Base-by-base conservation (phyloP, 2,113 vertebrate species). In the Origma solitaria region DNA sequence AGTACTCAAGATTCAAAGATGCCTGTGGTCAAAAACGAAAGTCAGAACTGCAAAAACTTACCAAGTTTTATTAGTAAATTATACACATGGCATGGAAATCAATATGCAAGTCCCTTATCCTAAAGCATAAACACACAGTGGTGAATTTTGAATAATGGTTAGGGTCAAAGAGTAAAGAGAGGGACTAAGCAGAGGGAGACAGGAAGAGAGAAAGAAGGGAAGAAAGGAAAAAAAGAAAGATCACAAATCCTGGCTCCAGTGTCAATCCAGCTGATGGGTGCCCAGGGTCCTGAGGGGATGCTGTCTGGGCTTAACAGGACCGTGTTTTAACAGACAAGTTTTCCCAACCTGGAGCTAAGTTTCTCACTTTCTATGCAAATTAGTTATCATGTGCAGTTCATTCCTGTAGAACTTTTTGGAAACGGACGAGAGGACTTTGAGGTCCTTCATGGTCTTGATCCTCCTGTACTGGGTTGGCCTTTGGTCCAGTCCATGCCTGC, bases 221-320 rank as follows among this genome's bases (percentile, higher is more conserved):
- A 69, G 54, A 77, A 60, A 60, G 37, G 28, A 4, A 54, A 30
- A 35, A 53, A 71, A 54, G 10, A 21, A 49, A 49, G 30, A 37
- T 27, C 31, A 27, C 12, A 27, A 31, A 25, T 33, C 71, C 18
- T 69, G 54, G 21, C 15, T 49, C 11, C 54, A 62, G 3, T 0
- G 0, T 5, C 0, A 0, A 69, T 49, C 6, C 35, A 42, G 47
- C 15, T 56, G 40, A 23, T 23, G 40, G 7, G 5, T 7, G 24
- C 31, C 30, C 30, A 47, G 21, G 20, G n/a, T 54, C 12, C 30
- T 76, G 15, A 25, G 25, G 22, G 17, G 4, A 17, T 30, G 28
- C 22, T 31, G 3, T 25, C 27, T 2, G 4, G 31, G 18, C 31
- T 54, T 69, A 40, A 33, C 25, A 14, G 31, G 30, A 42, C 4